Percentiles rank a stretch among this genome's conserved stretches.
phyloP scores from a whole-genome alignment of 2,888 invertebrate species.

The Lithophane socia region DNA sequence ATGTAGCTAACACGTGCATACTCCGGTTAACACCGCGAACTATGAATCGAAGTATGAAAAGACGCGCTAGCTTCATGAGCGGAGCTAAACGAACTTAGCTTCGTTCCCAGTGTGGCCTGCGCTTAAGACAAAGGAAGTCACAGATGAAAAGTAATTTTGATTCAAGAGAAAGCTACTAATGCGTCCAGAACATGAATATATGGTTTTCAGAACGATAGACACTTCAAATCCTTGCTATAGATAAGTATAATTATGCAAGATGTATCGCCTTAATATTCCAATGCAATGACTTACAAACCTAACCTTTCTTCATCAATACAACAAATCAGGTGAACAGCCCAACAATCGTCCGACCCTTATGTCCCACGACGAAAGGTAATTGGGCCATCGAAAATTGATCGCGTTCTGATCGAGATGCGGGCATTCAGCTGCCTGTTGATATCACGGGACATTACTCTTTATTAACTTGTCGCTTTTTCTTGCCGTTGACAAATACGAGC shows the following conservation, averaged over 20 bases:
- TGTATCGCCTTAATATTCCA: background rate
- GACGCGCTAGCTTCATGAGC: too few relatives aligned
- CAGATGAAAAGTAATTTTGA: background rate
- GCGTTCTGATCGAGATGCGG: slow-evolving; percentile 79
- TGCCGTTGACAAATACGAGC: slow-evolving; percentile 52
- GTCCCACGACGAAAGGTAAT: slow-evolving; percentile 78
- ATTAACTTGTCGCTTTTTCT: slow-evolving; percentile 66
- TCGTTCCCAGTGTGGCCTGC: too few relatives aligned
- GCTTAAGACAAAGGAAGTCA: background rate
- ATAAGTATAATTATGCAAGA: background rate
- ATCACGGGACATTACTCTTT: slow-evolving; percentile 72
- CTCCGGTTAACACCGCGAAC: too few relatives aligned
- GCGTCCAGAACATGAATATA: background rate
- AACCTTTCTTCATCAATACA: slow-evolving; percentile 8
- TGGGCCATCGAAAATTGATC: slow-evolving; percentile 83
- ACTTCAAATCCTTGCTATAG: background rate
- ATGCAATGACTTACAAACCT: background rate
- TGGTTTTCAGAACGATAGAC: background rate
- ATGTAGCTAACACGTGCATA: too few relatives aligned
- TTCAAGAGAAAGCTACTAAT: background rate
- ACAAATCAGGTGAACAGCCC: slow-evolving; percentile 44
- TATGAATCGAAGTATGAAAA: too few relatives aligned
- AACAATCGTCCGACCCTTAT: slow-evolving; percentile 64
- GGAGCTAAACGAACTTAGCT: too few relatives aligned
- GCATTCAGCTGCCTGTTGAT: slow-evolving; percentile 75